Conservation (phyloP, 2,113 vertebrate species). For the Actenoides lindsayi region DNA sequence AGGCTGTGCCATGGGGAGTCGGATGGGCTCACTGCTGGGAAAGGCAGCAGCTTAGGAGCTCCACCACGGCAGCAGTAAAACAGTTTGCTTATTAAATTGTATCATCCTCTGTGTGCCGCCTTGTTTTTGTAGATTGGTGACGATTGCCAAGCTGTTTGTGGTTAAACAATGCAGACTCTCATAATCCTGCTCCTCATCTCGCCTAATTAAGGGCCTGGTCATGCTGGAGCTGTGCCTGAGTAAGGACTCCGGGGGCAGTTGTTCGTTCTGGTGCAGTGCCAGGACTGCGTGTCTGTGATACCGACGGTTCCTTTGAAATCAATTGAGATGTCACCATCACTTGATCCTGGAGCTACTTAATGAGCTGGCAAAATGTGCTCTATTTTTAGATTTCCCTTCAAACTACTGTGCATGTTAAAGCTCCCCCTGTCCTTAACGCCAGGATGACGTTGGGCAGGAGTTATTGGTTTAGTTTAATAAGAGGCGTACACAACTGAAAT, state of each 20-base stretch:
- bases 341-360: slow-evolving; percentile 60
- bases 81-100: slow-evolving; percentile 38
- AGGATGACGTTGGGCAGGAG: neutral
- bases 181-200: slow-evolving; percentile 36
- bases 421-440: neutral
- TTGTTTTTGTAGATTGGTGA: neutral
- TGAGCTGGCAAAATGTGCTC: slow-evolving; percentile 51
- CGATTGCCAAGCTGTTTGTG: slow-evolving; percentile 40
- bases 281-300: neutral
- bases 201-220: slow-evolving; percentile 38
- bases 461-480: slow-evolving; percentile 54
- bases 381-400: slow-evolving; percentile 55
- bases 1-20: accelerated
- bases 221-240: slow-evolving; percentile 12
- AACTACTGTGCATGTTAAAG: neutral
- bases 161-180: slow-evolving; percentile 41
- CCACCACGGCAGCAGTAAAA: neutral
- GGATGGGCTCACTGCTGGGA: neutral
- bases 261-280: slow-evolving; percentile 28
- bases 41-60: neutral
- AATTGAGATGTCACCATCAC: slow-evolving; percentile 61
- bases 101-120: neutral
- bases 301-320: slow-evolving; percentile 26
- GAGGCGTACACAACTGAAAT: slow-evolving; percentile 36
- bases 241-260: neutral